Conservation (phyloP, 2,797 vertebrate genomes). For the Clarias fuscus region DNA sequence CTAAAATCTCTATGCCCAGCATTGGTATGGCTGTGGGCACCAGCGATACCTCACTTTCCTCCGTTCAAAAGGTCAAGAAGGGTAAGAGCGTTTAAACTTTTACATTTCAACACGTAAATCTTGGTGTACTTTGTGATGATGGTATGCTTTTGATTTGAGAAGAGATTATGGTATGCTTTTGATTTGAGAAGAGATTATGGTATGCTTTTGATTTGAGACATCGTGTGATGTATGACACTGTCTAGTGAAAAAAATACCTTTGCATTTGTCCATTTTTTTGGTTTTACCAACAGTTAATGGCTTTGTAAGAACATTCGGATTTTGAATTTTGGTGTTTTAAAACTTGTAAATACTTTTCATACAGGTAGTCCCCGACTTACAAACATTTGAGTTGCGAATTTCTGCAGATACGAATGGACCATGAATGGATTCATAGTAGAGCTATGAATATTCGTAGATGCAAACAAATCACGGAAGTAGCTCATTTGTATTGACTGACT, state of each 20-base stretch:
- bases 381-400: too few species aligned
- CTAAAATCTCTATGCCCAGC: conserved; percentile 80
- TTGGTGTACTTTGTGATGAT: not conserved
- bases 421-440: too few species aligned
- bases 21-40: conserved; percentile 79
- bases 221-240: not conserved
- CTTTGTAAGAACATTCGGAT: not conserved
- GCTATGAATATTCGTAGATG: too few species aligned
- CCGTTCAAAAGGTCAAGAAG: conserved; percentile 91
- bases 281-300: not conserved
- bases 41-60: conserved; percentile 81
- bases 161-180: not conserved
- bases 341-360: not conserved
- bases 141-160: not conserved
- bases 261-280: not conserved
- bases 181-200: not conserved
- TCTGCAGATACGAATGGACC: too few species aligned
- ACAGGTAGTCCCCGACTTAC: too few species aligned
- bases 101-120: not conserved
- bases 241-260: not conserved
- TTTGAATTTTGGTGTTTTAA: not conserved
- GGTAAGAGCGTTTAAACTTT: conserved; percentile 69
- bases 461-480: too few species aligned
- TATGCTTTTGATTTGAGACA: not conserved
- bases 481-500: too few species aligned